Evolutionary conservation across 1,140 invertebrate genomes (phyloP), one percentile per base, ranked within the genome.

Genomic region (Ceratina japonica): DNA sequence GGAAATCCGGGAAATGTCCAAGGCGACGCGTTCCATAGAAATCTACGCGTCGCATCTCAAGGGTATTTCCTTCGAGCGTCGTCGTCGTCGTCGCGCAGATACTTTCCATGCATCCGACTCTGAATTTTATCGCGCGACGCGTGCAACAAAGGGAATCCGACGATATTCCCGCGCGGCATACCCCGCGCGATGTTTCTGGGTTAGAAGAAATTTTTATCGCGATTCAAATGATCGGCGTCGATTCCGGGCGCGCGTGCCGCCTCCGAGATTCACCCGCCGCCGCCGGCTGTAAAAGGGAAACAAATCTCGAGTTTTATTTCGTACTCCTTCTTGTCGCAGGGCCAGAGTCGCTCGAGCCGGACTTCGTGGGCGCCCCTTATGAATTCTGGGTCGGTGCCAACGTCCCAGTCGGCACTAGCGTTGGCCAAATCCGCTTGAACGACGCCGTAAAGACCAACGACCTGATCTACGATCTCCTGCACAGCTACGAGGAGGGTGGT

Each of bases 301-400:
- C 5, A 8, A 52, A 15, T 63, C 18, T 44, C 10, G 4, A 31
- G 10, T 37, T 8, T 22, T 37, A 20, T 20, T 59, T 59, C 56
- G 8, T 20, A 0, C 20, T 15, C 0, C 15, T 51, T 3, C 15
- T 22, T 7, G 59, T 22, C 27, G 54, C 51, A 94, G 94, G 90
- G 22, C 85, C 89, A 24, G 92, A 91, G 79, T 85, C 92, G 49
- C 94, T 94, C 79, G 92, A 93, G 52, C 97, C 97, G 0, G 95
- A 96, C 80, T 98, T 99, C 87, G 92, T 97, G 31, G 97, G 97
- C 37, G 94, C 97, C 0, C 97, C 97, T 0, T 98, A 98, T 87
- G 95, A 97, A 81, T 98, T 98, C 91, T 97, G 96, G 95, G 96
- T 98, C 20, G 96, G 96, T 1, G 96, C 96, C 68, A 97, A 97